These are phyloP conservation scores for Drosophila paramelanica DNA, from an alignment of 2,888 invertebrate species.

Conservation along the genomic window DNA sequence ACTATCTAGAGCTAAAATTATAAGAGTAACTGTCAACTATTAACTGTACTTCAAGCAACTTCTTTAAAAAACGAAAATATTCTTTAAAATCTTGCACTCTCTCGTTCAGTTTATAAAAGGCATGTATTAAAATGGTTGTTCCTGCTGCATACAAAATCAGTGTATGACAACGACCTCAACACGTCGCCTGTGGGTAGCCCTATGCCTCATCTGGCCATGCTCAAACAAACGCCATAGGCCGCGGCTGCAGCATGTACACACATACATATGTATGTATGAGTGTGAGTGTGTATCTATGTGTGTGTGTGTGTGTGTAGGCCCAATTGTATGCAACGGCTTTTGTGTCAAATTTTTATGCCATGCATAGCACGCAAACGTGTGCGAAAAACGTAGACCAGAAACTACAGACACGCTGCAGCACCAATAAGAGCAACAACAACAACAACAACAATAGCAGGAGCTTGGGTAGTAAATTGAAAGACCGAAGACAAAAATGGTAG, in stretches of 20 bases:
- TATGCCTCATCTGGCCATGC: slow-evolving; percentile 31
- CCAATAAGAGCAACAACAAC: slow-evolving; percentile 20
- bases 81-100: slow-evolving; percentile 1
- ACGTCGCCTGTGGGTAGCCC: slow-evolving; percentile 45
- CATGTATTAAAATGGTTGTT: slow-evolving; percentile 51
- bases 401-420: slow-evolving; percentile 61
- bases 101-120: slow-evolving; percentile 26
- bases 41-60: neutral
- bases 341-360: slow-evolving; percentile 79
- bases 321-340: slow-evolving; percentile 75
- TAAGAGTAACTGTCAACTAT: too few species aligned
- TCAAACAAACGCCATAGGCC: slow-evolving; percentile 32
- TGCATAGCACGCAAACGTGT: slow-evolving; percentile 78
- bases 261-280: neutral
- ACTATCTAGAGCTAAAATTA: too few species aligned
- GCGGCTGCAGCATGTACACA: slow-evolving; percentile 4
- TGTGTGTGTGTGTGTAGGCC: slow-evolving; percentile 39
- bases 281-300: neutral
- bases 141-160: slow-evolving; percentile 70
- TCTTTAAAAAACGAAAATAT: neutral
- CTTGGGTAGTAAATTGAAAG: slow-evolving; percentile 73
- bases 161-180: slow-evolving; percentile 67
- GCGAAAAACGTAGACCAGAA: slow-evolving; percentile 67
- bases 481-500: slow-evolving; percentile 61
- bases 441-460: slow-evolving; percentile 25